Percentiles rank a stretch among this genome's conserved stretches.
These are phyloP conservation scores for Zoanthus gigantus DNA, from an alignment of 92 coral and sea anemone species.

Conservation along the genomic window DNA sequence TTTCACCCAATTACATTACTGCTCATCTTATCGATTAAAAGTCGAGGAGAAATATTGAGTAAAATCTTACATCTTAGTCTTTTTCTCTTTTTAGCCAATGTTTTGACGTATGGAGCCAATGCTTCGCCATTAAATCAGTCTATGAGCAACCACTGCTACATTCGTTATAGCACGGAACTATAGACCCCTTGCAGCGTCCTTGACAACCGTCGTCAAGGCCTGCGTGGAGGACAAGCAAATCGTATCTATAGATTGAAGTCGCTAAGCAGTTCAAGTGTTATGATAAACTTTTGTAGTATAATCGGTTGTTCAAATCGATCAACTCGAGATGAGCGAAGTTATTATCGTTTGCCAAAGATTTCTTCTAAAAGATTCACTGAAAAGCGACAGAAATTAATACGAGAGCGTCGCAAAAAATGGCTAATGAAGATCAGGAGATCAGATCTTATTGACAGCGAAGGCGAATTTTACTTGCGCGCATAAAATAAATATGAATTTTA, in stretches of 20 bases:
- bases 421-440: slow-evolving; percentile 1
- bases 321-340: slow-evolving; percentile 3
- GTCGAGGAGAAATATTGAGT: too few relatives aligned
- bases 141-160: too few relatives aligned
- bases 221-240: slow-evolving; percentile 12
- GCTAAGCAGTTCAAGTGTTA: slow-evolving; percentile 1
- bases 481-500: too few relatives aligned
- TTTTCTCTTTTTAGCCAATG: too few relatives aligned
- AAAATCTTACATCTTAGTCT: too few relatives aligned
- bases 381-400: not conserved
- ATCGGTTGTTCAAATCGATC: slow-evolving; percentile 9
- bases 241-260: not conserved
- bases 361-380: not conserved
- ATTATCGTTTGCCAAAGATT: slow-evolving; percentile 4
- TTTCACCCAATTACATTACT: too few relatives aligned
- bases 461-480: not conserved
- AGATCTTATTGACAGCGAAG: slow-evolving; percentile 16
- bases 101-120: too few relatives aligned
- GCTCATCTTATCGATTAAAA: too few relatives aligned
- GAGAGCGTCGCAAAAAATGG: not conserved
- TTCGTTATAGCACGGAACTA: too few relatives aligned
- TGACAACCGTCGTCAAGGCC: slow-evolving; percentile 17
- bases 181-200: not conserved
- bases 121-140: too few relatives aligned
- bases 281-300: slow-evolving; percentile 19